Evolutionary conservation across 2,797 vertebrate species (phyloP).

Genomic region (Poeciliopsis turneri): DNA sequence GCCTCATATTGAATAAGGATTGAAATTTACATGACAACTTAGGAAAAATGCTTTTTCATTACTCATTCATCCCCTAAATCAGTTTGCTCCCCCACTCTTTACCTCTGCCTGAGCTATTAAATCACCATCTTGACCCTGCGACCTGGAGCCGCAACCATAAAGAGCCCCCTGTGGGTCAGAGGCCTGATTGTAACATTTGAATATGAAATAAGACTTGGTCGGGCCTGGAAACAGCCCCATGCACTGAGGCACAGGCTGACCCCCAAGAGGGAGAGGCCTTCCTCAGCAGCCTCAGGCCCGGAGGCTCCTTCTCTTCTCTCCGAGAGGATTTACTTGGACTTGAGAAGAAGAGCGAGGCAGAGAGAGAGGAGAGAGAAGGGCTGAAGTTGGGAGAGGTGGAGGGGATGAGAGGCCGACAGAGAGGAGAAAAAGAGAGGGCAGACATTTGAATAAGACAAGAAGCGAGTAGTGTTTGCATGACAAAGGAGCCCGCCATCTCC

Average conservation of each 20-base stretch:
- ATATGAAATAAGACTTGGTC: slow-evolving; percentile 84
- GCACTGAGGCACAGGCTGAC: slow-evolving; percentile 76
- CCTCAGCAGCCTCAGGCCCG: slow-evolving; percentile 67
- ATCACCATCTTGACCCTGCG: slow-evolving; percentile 86
- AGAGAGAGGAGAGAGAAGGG: slow-evolving; percentile 61
- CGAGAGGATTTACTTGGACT: slow-evolving; percentile 82
- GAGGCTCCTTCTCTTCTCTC: slow-evolving; percentile 61
- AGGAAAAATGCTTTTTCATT: slow-evolving; percentile 84
- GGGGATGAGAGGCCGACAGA: slow-evolving; percentile 68
- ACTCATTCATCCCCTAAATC: slow-evolving; percentile 84
- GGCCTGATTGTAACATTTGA: slow-evolving; percentile 88
- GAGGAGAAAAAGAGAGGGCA: slow-evolving; percentile 77
- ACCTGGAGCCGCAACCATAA: slow-evolving; percentile 82
- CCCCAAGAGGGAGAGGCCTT: slow-evolving; percentile 80
- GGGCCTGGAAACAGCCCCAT: slow-evolving; percentile 83
- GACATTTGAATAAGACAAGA: slow-evolving; percentile 88
- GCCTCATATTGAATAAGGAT: slow-evolving; percentile 62
- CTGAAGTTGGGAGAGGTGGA: slow-evolving; percentile 51
- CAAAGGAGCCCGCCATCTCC: slow-evolving; percentile 84
- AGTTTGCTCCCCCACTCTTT: slow-evolving; percentile 76
- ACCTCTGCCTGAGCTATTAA: slow-evolving; percentile 82
- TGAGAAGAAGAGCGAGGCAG: slow-evolving; percentile 64
- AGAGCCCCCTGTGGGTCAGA: slow-evolving; percentile 82
- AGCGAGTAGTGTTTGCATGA: slow-evolving; percentile 85
- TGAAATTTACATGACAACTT: slow-evolving; percentile 83